Base-by-base conservation (phyloP, 1,140 invertebrate species). In the Anoplophora glabripennis region DNA sequence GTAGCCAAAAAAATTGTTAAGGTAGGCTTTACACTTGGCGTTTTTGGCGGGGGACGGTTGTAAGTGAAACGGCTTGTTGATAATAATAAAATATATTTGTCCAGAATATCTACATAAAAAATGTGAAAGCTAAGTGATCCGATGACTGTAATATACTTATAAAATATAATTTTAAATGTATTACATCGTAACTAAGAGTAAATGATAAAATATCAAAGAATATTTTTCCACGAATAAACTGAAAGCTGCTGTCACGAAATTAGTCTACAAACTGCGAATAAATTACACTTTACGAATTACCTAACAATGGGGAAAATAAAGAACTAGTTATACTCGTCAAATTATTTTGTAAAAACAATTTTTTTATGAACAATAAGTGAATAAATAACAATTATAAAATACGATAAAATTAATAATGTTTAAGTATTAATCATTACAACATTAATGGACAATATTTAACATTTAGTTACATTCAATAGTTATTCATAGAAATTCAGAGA, bases 21-120 rank as follows among this genome's bases (percentile, higher is more conserved):
- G n/a, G n/a, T n/a, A n/a, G n/a, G n/a, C n/a, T n/a, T n/a, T n/a
- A n/a, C n/a, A n/a, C n/a, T n/a, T n/a, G n/a, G n/a, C n/a, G n/a
- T n/a, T n/a, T 28, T 28, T 28, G 2, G 21, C 5, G 21, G 5
- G 5, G 5, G 2, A 28, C 3, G 21, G 21, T 28, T 28, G 21
- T 3, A 15, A 45, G 21, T 17, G 15, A 45, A 4, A 17, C 42
- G 21, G 4, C 10, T 4, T 45, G 21, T 17, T 45, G n/a, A 62
- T 62, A 53, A 62, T 62, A 62, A 57, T 62, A 62, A 62, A 62
- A 62, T 62, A 62, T 62, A 62, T 62, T 62, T 57, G 56, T 62
- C 60, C 54, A 62, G 60, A 62, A 57, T 28, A 62, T 57, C 54
- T 62, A 62, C 60, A 57, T 57, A 57, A 62, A 56, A 61, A 57